Conservation (phyloP, 92 coral and sea anemone genomes). For the Phymanthus crucifer region DNA sequence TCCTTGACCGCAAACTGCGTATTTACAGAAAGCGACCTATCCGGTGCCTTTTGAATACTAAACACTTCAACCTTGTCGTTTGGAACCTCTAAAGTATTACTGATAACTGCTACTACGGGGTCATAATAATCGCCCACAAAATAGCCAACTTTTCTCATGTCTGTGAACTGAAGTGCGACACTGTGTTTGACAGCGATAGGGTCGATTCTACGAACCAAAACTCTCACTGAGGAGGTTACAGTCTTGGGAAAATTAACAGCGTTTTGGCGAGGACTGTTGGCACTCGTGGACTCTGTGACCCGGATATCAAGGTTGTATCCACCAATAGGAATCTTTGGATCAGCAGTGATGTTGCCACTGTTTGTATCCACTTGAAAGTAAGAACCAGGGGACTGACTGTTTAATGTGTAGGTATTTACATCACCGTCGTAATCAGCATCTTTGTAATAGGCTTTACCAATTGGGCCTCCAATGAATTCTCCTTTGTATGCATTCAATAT, state of each 20-base stretch:
- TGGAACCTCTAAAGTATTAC: conserved; percentile 43
- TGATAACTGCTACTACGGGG: conserved; percentile 25
- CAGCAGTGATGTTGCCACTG: conserved; percentile 72
- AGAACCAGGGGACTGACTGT: conserved; percentile 39
- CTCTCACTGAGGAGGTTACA: conserved; percentile 61
- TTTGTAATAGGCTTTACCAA: conserved; percentile 81
- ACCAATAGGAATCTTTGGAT: conserved; percentile 53
- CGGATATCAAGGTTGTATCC: conserved; percentile 47
- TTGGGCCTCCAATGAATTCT: conserved; percentile 73
- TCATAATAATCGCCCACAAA: conserved; percentile 65
- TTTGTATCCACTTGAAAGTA: conserved; percentile 56
- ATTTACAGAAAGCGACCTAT: conserved; percentile 51
- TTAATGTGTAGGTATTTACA: conserved; percentile 58
- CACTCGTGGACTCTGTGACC: conserved; percentile 46
- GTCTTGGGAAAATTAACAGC: conserved; percentile 55
- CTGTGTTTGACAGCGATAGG: conserved; percentile 59
- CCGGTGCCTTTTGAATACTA: conserved; percentile 76
- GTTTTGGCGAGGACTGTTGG: conserved; percentile 13
- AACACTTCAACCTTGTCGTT: conserved; percentile 49
- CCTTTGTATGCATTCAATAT: conserved; percentile 83
- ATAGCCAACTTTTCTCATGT: conserved; percentile 47
- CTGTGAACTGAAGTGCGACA: conserved; percentile 73
- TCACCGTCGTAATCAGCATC: conserved; percentile 85
- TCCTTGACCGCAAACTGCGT: conserved; percentile 58
- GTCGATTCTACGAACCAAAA: conserved; percentile 56